These are phyloP conservation scores for Caenorhabditis auriculariae DNA, from an alignment of 2,888 invertebrate genomes.

Conservation along the genomic window DNA sequence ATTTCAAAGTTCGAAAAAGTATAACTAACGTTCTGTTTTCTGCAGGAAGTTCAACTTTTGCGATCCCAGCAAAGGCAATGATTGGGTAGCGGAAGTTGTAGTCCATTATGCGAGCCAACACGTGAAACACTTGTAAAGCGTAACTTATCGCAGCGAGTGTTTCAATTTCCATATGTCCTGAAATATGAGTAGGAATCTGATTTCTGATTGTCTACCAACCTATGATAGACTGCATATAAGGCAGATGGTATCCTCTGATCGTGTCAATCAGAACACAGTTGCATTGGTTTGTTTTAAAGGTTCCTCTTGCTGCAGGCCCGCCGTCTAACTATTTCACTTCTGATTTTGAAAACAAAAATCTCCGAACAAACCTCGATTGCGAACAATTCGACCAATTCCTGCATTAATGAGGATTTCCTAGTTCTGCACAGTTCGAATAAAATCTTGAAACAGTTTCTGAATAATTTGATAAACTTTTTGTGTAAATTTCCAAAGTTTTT, in stretches of 20 bases:
- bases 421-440: too few species aligned
- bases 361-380: conserved; percentile 14
- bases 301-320: conserved; percentile 17
- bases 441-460: too few species aligned
- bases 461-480: too few species aligned
- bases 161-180: conserved; percentile 73
- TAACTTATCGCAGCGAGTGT: conserved; percentile 85
- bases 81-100: conserved; percentile 84
- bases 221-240: conserved; percentile 23
- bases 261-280: conserved; percentile 35
- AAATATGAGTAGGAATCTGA: too few species aligned
- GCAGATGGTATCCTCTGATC: conserved; percentile 48
- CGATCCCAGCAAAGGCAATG: not conserved
- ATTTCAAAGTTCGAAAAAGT: not conserved
- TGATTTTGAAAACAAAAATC: not conserved
- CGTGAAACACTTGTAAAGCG: conserved; percentile 79
- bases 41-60: not conserved
- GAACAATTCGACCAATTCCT: conserved; percentile 22
- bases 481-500: too few species aligned
- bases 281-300: conserved; percentile 6
- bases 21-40: conserved; percentile 1
- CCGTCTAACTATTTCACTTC: conserved; percentile 21
- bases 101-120: conserved; percentile 81
- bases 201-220: conserved; percentile 12
- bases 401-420: too few species aligned